phyloP scores from a whole-genome alignment of 1,140 invertebrate genomes.

The Ridgeia piscesae region DNA sequence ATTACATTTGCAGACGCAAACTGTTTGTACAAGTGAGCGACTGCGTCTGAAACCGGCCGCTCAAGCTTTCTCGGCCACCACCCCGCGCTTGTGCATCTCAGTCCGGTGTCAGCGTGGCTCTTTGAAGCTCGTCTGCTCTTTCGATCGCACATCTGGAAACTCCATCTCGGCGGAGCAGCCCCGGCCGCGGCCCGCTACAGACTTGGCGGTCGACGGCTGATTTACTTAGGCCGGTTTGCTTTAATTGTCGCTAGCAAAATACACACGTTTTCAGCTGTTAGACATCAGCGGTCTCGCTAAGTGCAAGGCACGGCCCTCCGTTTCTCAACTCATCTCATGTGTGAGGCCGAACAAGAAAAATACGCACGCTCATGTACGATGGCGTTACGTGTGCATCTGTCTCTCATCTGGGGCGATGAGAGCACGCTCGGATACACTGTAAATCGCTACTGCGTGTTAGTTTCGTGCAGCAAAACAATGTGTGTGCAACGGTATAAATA shows the following conservation, averaged over 20 bases:
- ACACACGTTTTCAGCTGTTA: conserved; percentile 5
- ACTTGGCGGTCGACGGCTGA: neutral
- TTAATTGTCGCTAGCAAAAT: conserved; percentile 6
- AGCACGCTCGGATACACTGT: neutral
- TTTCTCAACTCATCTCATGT: neutral
- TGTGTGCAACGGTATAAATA: too few species aligned
- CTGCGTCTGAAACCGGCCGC: too few species aligned
- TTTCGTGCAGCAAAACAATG: too few species aligned
- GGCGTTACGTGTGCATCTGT: neutral
- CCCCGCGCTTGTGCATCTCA: neutral
- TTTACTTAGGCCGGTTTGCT: neutral
- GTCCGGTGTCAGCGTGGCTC: neutral
- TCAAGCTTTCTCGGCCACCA: neutral
- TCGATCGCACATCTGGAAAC: neutral
- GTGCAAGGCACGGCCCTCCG: neutral
- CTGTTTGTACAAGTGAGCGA: neutral
- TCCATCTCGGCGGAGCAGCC: neutral
- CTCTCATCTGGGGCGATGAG: neutral
- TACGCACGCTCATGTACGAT: neutral
- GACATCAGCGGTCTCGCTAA: neutral
- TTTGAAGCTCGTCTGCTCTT: neutral
- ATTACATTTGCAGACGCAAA: neutral
- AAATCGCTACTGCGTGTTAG: too few species aligned
- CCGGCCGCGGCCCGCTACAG: neutral
- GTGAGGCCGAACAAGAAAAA: too few species aligned